These are phyloP conservation scores for Fregata magnificens DNA, from an alignment of 2,113 vertebrate species.

Conservation along the genomic window DNA sequence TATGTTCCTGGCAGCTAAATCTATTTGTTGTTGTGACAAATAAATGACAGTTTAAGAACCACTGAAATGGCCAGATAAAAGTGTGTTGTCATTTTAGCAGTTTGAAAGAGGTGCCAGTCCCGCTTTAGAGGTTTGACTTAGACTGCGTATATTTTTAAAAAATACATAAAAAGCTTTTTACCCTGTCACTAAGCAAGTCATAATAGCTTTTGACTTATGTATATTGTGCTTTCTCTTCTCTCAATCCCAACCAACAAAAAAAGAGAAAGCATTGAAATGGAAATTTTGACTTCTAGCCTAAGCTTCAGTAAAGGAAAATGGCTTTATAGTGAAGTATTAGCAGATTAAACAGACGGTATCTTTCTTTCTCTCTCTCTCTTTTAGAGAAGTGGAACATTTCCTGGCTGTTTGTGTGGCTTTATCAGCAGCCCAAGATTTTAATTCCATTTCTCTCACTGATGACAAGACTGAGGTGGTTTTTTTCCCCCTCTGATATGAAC, in stretches of 20 bases:
- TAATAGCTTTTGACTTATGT: conserved; percentile 46
- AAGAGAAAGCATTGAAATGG: conserved; percentile 67
- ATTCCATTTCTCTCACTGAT: not conserved
- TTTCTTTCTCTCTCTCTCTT: not conserved
- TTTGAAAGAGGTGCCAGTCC: conserved; percentile 56
- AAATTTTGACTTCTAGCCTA: conserved; percentile 68
- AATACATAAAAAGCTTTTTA: conserved; percentile 45
- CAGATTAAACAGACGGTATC: conserved; percentile 38
- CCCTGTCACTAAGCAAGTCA: conserved; percentile 38
- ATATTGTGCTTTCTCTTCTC: conserved; percentile 52
- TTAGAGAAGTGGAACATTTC: conserved; percentile 5
- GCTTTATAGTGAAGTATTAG: conserved; percentile 56
- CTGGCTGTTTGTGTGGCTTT: conserved; percentile 29
- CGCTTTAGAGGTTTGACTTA: conserved; percentile 44
- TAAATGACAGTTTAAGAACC: conserved; percentile 47
- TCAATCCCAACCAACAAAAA: conserved; percentile 46
- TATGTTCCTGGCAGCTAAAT: conserved; percentile 27
- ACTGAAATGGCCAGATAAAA: conserved; percentile 57
- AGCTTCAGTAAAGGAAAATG: conserved; percentile 54
- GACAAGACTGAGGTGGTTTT: not conserved
- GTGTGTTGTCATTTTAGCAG: conserved; percentile 26
- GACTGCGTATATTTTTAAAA: not conserved
- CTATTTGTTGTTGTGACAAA: conserved; percentile 48
- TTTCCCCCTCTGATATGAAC: not conserved
- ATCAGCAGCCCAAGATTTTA: conserved; percentile 2